These are phyloP conservation scores for Urophycis tenuis DNA, from an alignment of 2,797 vertebrate species.

Conservation along the genomic window DNA sequence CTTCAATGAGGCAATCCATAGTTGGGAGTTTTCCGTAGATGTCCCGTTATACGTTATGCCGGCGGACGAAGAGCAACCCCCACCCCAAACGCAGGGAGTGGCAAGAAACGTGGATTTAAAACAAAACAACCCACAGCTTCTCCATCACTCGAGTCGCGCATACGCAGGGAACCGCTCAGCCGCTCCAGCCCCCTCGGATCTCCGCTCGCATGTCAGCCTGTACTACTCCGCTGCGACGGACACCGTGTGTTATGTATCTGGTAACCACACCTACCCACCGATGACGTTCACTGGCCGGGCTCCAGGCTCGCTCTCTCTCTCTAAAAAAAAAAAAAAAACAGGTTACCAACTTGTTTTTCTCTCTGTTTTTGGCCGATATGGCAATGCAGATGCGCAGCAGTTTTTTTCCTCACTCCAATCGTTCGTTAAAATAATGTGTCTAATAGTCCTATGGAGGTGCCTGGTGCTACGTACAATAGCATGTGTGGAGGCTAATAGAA, in stretches of 20 bases:
- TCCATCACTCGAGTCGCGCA: constrained; percentile 42
- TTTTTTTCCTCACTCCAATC: too few relatives aligned
- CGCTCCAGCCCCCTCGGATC: neutral
- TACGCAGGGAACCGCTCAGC: constrained; percentile 16
- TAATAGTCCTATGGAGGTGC: too few relatives aligned
- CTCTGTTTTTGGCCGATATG: neutral
- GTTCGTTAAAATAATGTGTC: too few relatives aligned
- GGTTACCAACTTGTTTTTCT: neutral
- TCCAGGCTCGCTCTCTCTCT: neutral
- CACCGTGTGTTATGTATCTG: constrained; percentile 27
- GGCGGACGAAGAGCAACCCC: constrained; percentile 21
- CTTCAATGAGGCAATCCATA: constrained; percentile 56
- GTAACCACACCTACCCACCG: constrained; percentile 59
- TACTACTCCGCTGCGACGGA: constrained; percentile 40
- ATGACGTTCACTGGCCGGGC: constrained; percentile 48
- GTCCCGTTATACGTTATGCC: constrained; percentile 5
- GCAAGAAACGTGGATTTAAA: constrained; percentile 9
- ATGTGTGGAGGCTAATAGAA: neutral
- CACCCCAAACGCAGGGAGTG: constrained; percentile 29
- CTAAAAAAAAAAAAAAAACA: neutral
- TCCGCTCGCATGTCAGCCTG: constrained; percentile 31
- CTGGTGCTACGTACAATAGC: too few relatives aligned
- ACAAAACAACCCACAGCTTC: constrained; percentile 21
- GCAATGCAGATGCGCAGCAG: too few relatives aligned
- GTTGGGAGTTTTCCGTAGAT: constrained; percentile 27